Evolutionary conservation across 2,797 vertebrate genomes (phyloP).

Genomic region (Ceyx erithaca): DNA sequence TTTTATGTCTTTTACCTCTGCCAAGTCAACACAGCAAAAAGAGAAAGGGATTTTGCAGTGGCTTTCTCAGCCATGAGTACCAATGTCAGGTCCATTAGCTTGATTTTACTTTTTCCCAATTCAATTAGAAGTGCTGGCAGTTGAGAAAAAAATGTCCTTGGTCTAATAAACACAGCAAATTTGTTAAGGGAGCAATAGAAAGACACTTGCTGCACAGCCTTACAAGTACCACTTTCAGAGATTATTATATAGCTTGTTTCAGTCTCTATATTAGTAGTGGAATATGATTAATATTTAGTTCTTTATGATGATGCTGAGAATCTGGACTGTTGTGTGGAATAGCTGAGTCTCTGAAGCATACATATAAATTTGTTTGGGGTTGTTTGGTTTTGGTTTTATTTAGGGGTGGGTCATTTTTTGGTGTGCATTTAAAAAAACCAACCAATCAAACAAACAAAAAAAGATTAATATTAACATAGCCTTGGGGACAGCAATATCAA

Average conservation of each 20-base stretch:
- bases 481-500: neutral
- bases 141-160: neutral
- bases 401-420: neutral
- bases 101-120: neutral
- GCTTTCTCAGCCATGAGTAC: neutral
- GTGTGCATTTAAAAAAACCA: too few species aligned
- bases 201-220: neutral
- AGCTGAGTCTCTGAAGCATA: neutral
- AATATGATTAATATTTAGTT: neutral
- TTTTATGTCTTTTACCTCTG: neutral
- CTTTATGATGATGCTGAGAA: neutral
- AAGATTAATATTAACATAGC: neutral
- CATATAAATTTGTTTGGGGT: neutral
- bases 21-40: neutral
- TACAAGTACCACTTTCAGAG: neutral
- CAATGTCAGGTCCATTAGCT: neutral
- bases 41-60: neutral
- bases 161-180: constrained; percentile 22
- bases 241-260: neutral
- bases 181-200: neutral
- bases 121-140: neutral
- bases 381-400: fast-evolving
- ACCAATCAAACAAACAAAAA: neutral
- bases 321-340: neutral
- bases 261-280: neutral